These are phyloP conservation scores for Catocala nupta DNA, from an alignment of 2,888 invertebrate genomes.

Conservation along the genomic window DNA sequence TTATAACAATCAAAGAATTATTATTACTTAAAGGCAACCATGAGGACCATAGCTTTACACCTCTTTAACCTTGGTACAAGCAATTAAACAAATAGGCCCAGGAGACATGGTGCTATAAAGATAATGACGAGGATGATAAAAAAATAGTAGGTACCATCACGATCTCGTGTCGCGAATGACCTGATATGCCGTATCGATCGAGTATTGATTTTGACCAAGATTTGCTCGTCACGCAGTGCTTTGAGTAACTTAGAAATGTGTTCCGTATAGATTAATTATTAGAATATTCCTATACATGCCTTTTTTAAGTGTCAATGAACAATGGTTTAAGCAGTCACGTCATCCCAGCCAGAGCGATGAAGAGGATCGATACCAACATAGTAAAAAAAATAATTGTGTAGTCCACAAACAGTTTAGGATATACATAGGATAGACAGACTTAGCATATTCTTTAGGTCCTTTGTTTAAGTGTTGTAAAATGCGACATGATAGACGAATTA, in stretches of 20 bases:
- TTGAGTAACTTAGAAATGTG: conserved; percentile 1
- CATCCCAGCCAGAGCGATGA: no score
- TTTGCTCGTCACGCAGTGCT: conserved; percentile 28
- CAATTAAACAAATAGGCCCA: conserved; percentile 39
- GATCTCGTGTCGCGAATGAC: conserved; percentile 56
- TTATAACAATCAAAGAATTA: conserved; percentile 8
- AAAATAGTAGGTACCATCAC: conserved; percentile 46
- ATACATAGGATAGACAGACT: no score
- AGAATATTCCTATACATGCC: no score
- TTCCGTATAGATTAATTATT: conserved; percentile 24
- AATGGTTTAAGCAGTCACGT: no score
- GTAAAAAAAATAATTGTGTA: no score
- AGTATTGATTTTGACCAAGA: conserved; percentile 53
- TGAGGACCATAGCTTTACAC: conserved; percentile 14
- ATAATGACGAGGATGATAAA: conserved; percentile 37
- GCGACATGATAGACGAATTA: no score
- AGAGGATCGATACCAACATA: no score
- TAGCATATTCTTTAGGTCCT: no score
- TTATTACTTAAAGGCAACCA: conserved; percentile 3
- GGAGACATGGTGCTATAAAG: conserved; percentile 39
- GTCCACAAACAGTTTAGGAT: no score
- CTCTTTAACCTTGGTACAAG: conserved; percentile 26
- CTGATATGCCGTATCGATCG: conserved; percentile 53
- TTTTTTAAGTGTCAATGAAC: no score
- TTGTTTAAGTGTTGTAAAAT: no score